Evolutionary conservation across 1,140 invertebrate species (phyloP).

Genomic region (Nylanderia fulva): DNA sequence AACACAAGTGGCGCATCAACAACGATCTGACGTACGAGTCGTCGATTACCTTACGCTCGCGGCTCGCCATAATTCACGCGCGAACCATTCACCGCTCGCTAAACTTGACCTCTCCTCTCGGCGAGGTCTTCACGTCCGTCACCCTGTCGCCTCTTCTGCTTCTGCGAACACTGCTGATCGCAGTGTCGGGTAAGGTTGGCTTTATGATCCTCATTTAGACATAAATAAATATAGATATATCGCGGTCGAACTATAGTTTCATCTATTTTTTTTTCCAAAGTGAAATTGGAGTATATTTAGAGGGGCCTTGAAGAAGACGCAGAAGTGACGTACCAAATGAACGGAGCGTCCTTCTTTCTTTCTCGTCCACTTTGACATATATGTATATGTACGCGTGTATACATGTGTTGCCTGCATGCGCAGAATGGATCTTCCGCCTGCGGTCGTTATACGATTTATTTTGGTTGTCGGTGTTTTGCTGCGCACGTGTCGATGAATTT

Average conservation of each 20-base stretch:
- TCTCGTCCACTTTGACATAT: neutral
- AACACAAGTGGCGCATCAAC: constrained; percentile 28
- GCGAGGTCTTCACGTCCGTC: constrained; percentile 59
- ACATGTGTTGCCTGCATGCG: too few species aligned
- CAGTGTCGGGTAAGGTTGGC: constrained; percentile 23
- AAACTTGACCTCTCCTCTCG: neutral
- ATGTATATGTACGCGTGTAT: neutral
- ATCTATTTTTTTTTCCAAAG: neutral
- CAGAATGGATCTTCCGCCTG: too few species aligned
- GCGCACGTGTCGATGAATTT: neutral
- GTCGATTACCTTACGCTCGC: constrained; percentile 57
- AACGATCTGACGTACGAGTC: constrained; percentile 47
- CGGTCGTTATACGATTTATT: neutral
- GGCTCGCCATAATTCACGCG: constrained; percentile 66
- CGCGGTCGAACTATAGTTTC: neutral
- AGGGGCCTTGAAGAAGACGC: neutral
- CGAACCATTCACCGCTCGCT: constrained; percentile 55
- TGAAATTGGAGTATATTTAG: neutral
- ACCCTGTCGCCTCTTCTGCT: constrained; percentile 25
- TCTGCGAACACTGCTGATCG: constrained; percentile 23
- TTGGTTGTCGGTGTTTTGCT: neutral
- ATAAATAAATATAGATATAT: neutral
- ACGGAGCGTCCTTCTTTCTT: neutral
- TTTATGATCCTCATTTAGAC: neutral
- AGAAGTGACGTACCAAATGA: neutral